Conservation (phyloP, 2,888 invertebrate genomes). For the Belgica antarctica region DNA sequence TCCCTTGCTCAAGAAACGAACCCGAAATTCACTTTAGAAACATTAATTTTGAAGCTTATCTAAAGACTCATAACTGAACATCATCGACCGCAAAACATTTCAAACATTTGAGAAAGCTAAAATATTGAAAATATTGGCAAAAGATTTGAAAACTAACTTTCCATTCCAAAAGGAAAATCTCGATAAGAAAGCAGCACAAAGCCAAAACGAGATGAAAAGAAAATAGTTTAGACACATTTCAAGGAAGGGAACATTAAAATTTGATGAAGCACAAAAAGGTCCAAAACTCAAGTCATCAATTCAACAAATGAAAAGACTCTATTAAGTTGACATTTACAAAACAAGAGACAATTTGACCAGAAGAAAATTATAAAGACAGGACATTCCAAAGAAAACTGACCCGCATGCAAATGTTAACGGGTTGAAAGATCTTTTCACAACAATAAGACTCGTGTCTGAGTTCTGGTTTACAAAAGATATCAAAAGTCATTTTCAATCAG, state of each 20-base stretch:
- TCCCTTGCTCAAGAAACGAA: not conserved
- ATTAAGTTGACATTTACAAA: not conserved
- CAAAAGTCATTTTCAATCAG: constrained; percentile 1
- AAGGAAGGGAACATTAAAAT: not conserved
- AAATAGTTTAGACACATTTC: not conserved
- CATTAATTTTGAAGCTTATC: not conserved
- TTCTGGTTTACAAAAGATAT: constrained; percentile 19
- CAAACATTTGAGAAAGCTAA: not conserved
- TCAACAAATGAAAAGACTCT: not conserved
- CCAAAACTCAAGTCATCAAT: not conserved
- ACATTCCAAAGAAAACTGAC: too few species aligned
- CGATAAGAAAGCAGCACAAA: not conserved
- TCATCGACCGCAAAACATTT: not conserved
- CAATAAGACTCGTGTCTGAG: not conserved
- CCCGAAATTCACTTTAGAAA: not conserved
- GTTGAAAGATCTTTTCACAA: not conserved
- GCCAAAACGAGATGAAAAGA: not conserved
- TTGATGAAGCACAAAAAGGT: not conserved
- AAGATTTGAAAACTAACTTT: not conserved
- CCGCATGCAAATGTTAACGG: not conserved
- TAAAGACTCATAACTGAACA: constrained; percentile 6
- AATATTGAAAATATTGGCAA: not conserved
- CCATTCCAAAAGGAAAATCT: not conserved
- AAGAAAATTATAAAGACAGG: too few species aligned
- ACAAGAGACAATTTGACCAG: not conserved